These are phyloP conservation scores for Dolichomitus sp. DNA, from an alignment of 2,888 invertebrate species.

Conservation along the genomic window DNA sequence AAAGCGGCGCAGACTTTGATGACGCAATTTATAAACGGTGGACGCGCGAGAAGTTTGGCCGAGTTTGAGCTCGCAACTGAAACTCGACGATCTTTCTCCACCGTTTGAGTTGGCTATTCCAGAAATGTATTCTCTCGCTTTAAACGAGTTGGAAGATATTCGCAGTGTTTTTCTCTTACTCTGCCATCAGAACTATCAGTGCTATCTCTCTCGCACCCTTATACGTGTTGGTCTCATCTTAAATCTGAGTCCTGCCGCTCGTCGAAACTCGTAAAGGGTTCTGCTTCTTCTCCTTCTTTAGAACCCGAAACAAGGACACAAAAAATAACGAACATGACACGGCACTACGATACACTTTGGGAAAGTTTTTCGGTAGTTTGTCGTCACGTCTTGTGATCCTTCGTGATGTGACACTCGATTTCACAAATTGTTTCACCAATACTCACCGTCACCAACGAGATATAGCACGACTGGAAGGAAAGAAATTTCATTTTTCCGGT, in stretches of 20 bases:
- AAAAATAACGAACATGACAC: constrained; percentile 40
- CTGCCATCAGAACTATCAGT: background rate
- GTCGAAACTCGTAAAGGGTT: constrained; percentile 19
- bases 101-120: constrained; percentile 14
- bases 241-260: constrained; percentile 14
- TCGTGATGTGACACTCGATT: constrained; percentile 43
- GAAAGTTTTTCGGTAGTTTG: constrained; percentile 56
- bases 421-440: constrained; percentile 56
- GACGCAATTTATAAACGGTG: constrained; percentile 64
- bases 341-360: constrained; percentile 37
- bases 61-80: constrained; percentile 43
- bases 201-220: background rate
- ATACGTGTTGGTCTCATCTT: background rate
- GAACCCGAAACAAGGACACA: constrained; percentile 18
- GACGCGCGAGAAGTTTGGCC: constrained; percentile 62
- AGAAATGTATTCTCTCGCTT: background rate
- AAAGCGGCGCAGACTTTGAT: constrained; percentile 41
- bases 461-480: background rate
- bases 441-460: constrained; percentile 10
- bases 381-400: constrained; percentile 30
- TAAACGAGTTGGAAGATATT: background rate
- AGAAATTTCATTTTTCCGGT: background rate
- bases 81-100: constrained; percentile 42
- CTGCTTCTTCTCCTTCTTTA: background rate
- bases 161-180: background rate